A percentile compares a stretch with the other conserved stretches of the same genome.
These are phyloP conservation scores for Notolepis coatsorum DNA, from an alignment of 2,797 vertebrate genomes.

Conservation along the genomic window DNA sequence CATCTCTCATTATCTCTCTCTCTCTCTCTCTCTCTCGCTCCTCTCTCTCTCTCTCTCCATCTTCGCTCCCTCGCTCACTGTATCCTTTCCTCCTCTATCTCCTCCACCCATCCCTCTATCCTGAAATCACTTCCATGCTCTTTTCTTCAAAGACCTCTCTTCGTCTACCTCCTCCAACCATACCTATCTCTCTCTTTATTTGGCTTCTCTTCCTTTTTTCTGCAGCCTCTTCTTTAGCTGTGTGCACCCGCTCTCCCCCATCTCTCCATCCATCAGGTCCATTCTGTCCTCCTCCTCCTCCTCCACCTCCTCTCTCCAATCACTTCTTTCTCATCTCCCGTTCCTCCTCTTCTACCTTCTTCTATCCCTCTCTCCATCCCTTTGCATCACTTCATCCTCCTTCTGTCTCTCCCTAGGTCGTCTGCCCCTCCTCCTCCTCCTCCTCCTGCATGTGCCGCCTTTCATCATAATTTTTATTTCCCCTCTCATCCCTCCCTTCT, in stretches of 20 bases:
- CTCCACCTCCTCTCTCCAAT: slow-evolving; percentile 10
- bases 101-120: background rate
- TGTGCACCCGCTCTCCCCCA: no score
- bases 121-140: background rate
- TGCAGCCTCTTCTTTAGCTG: no score
- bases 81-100: slow-evolving; percentile 4
- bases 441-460: background rate
- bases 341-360: background rate
- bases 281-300: background rate
- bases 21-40: slow-evolving; percentile 22
- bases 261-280: background rate
- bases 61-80: slow-evolving; percentile 38
- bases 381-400: background rate
- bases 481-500: background rate
- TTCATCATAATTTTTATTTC: no score
- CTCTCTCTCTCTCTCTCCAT: slow-evolving; percentile 24
- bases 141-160: background rate
- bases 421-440: background rate
- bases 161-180: slow-evolving; percentile 32
- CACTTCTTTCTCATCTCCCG: slow-evolving; percentile 3
- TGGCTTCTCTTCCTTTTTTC: background rate
- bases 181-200: slow-evolving; percentile 5
- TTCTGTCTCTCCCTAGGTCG: background rate
- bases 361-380: slow-evolving; percentile 2
- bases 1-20: background rate